Evolutionary conservation across 2,113 vertebrate genomes (phyloP), one percentile per base, ranked within the genome.

Genomic region (Orycteropus afer): DNA sequence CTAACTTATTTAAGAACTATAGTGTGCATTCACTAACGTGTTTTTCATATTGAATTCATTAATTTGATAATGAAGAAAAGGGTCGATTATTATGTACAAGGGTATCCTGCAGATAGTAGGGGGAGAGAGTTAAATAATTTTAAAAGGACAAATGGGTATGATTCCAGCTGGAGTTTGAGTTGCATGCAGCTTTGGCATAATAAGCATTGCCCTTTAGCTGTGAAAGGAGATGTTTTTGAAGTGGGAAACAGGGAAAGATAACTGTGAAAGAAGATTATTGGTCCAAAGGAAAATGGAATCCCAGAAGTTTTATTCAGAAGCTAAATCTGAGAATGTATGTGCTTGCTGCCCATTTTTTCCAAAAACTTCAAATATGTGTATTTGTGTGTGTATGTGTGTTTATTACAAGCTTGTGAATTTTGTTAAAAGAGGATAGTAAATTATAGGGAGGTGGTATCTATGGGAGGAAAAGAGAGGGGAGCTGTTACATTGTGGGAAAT

Each of bases 1-100:
- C 45, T 79, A 42, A 92, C 37, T 93, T 90, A 37, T 53, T 86
- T 89, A 90, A 65, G 32, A 94, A 42, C n/a, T n/a, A n/a, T 45
- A 77, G 13, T 25, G 13, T 32, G 40, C 47, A 5, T 81, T 81
- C 45, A 63, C 45, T n/a, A 71, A 59, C 63, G 37, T 63, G 20
- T 71, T 61, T 91, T 61, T 86, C 15, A 42, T 74, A 73, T 34
- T 59, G 25, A 81, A 23, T 91, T 94, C 34, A 45, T 81, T 91
- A 79, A 76, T 76, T 86, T 76, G 55, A 85, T 71, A 42, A 25
- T 13, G 40, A 27, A 13, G 18, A 29, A 79, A 92, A 59, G 29
- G 2, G 9, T 17, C 15, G 5, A 77, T 8, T n/a, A 15, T 10
- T 37, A 14, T 57, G 17, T 12, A 63, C 15, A 79, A 90, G 29